Base-by-base conservation (phyloP, 2,113 vertebrate genomes). In the Ochotona curzoniae region DNA sequence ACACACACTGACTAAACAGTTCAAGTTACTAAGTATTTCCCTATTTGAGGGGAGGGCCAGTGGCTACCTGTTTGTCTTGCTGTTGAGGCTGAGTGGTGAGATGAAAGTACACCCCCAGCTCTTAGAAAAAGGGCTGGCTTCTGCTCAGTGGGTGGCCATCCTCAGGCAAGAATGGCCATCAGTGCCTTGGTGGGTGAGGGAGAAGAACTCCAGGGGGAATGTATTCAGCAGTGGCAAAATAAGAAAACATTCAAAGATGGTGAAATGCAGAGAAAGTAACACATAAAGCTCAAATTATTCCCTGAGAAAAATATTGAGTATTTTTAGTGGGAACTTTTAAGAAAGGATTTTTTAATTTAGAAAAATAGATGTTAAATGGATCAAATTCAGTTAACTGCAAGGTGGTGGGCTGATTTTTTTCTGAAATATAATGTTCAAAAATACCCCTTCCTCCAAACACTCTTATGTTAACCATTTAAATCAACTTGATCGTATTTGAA, bases 141-240 rank as follows among this genome's bases (percentile, higher is more conserved):
- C 74, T 60, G 73, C 95, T 96, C 80, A 71, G 97, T 89, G 89
- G 91, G 88, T 97, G 95, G 91, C 64, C 94, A 95, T 79, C 51
- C 17, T 2, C 18, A 38, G 82, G 70, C 86, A 96, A 88, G 81
- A 92, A 25, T 69, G 89, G 47, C 51, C 66, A 1, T 5, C 0
- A 2, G 38, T 92, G 85, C 80, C 83, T 74, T 81, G 35, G 25
- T 96, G 54, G 35, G 25, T 96, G 54, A 81, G 44, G 93, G 76
- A 87, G 94, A 91, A 80, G 86, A 96, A 81, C 32, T 26, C 79
- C 64, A 57, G 74, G 49, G 73, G 44, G 2, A 63, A 32, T 61
- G 1, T 75, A 25, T 88, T 73, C 57, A 66, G 60, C 18, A 57
- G 0, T 54, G 74, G 49, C 82, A 74, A 63, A 79, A 12, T n/a